Base-by-base conservation (phyloP, 1,140 invertebrate species). In the Bombus fervidus region DNA sequence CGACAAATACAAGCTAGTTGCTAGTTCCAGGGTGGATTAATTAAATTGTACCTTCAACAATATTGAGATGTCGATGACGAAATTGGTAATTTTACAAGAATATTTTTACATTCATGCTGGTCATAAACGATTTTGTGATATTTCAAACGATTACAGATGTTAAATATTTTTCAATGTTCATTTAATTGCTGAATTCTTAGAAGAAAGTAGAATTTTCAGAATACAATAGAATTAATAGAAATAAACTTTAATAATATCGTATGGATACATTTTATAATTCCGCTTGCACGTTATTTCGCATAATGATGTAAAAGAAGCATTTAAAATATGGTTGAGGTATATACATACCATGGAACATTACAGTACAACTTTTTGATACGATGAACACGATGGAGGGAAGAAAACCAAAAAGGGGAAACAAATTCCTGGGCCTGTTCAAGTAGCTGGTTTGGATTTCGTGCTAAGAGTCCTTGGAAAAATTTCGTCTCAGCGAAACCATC, bases 391-490 rank as follows among this genome's bases (percentile, higher is more conserved):
- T 5, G 75, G 13, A n/a, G 28, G 9, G 37, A 25, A 25, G 15
- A 57, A 34, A 13, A 80, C 4, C 10, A 73, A 69, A 72, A 28
- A 28, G 43, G 53, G 22, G n/a, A n/a, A 74, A 73, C 9, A 62
- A 85, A 71, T 41, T 78, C 13, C 28, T 43, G 34, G 47, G 22
- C 15, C 37, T 41, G 39, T 64, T n/a, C 57, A 31, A 78, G n/a
- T 62, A 39, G n/a, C 37, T 78, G 76, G 84, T 89, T 85, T 86
- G 72, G 77, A 86, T 81, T 85, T 53, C 80, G 57, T 57, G 86
- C 87, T 83, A 79, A 92, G 90, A 89, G 87, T 91, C 90, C 90
- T 92, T 85, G 79, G 81, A 78, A 87, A 86, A 90, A 92, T 89
- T 92, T 87, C 68, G 86, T 90, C 89, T 81, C 86, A 68, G 88